Evolutionary conservation across 2,888 invertebrate species (phyloP).

Genomic region (Apodemia mormo): DNA sequence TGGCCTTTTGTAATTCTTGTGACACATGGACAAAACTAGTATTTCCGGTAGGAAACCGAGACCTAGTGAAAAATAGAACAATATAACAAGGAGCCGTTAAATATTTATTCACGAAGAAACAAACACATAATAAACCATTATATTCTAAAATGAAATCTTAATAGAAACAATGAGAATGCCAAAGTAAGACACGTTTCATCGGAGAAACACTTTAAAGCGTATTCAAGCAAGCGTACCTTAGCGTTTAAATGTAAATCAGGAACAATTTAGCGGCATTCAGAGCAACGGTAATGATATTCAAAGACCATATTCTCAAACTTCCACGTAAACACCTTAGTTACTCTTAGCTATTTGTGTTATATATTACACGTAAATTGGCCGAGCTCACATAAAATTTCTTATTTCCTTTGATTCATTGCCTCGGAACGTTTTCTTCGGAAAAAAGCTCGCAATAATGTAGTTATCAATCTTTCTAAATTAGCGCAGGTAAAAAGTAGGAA

Average conservation of each 20-base stretch:
- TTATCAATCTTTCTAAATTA: neutral
- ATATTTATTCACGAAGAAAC: too few species aligned
- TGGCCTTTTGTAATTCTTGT: too few species aligned
- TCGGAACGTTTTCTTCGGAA: neutral
- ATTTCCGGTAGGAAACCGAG: too few species aligned
- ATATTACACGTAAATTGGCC: slow-evolving; percentile 60
- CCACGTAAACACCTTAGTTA: slow-evolving; percentile 41
- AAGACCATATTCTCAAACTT: slow-evolving; percentile 34
- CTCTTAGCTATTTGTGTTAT: slow-evolving; percentile 58
- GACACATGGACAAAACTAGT: too few species aligned
- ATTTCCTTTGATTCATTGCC: slow-evolving; percentile 3
- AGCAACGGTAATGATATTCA: slow-evolving; percentile 32
- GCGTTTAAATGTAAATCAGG: slow-evolving; percentile 24
- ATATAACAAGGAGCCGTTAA: too few species aligned
- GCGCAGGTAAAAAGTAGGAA: neutral
- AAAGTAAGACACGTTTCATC: neutral
- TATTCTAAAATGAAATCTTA: neutral
- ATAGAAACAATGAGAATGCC: neutral
- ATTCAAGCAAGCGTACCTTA: slow-evolving; percentile 7
- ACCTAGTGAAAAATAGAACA: too few species aligned
- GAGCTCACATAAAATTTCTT: slow-evolving; percentile 24
- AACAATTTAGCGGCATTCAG: slow-evolving; percentile 26
- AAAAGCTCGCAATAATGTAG: neutral
- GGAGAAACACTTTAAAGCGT: neutral
- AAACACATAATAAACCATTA: too few species aligned